Conservation (phyloP, 1,140 invertebrate genomes). For the Tenebrio molitor region DNA sequence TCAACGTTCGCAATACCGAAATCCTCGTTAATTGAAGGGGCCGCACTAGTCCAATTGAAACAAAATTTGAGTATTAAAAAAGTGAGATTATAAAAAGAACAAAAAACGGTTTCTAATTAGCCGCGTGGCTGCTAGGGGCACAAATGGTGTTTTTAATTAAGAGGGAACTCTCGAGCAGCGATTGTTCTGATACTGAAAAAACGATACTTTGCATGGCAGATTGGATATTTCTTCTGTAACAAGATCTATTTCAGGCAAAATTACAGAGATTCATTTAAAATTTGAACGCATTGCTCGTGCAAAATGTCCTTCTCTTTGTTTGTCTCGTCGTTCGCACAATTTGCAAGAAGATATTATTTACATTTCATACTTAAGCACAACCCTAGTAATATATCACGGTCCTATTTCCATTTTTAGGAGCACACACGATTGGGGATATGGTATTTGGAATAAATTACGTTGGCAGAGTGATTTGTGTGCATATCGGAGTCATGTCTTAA, state of each 20-base stretch:
- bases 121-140: conserved; percentile 3
- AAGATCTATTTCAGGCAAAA: too few relatives aligned
- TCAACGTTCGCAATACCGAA: not conserved
- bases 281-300: too few relatives aligned
- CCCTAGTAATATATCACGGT: conserved; percentile 14
- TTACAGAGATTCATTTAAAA: too few relatives aligned
- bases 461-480: conserved; percentile 48
- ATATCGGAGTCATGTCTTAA: conserved; percentile 45
- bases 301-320: too few relatives aligned
- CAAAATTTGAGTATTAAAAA: conserved; percentile 9
- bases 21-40: conserved; percentile 1
- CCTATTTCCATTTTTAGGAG: conserved; percentile 38
- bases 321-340: too few relatives aligned
- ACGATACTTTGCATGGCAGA: not conserved
- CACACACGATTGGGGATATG: conserved; percentile 18
- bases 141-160: conserved; percentile 41
- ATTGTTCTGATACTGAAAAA: not conserved
- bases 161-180: not conserved
- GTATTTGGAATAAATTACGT: conserved; percentile 43
- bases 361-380: conserved; percentile 5
- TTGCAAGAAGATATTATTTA: not conserved
- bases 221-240: not conserved
- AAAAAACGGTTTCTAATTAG: conserved; percentile 33
- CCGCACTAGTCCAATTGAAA: conserved; percentile 13
- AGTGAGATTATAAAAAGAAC: conserved; percentile 22